These are phyloP conservation scores for Ellobium chinense DNA, from an alignment of 2,888 invertebrate genomes.

Conservation along the genomic window DNA sequence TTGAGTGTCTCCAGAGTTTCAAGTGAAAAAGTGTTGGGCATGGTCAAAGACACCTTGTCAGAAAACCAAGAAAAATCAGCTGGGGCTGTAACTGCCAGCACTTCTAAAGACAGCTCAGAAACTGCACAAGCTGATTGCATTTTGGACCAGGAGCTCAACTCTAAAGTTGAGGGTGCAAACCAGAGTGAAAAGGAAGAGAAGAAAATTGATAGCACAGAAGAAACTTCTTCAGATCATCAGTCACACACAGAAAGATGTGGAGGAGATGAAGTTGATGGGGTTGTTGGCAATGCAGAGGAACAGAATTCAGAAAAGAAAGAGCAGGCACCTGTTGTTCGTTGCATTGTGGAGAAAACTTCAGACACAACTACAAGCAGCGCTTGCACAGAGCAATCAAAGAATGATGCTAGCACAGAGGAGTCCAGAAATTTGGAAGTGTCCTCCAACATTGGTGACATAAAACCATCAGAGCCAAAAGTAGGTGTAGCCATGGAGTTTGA, in stretches of 20 bases:
- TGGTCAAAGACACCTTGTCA: no score
- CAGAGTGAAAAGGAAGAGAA: neutral
- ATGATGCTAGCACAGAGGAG: no score
- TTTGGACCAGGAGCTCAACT: neutral
- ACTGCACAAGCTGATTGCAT: neutral
- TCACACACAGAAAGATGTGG: no score
- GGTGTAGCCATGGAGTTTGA: neutral
- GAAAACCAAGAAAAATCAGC: no score
- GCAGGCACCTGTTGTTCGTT: neutral
- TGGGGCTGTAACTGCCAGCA: neutral
- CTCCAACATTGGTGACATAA: no score
- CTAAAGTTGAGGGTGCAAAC: neutral
- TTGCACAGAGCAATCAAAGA: no score
- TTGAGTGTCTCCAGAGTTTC: neutral
- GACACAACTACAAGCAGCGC: neutral
- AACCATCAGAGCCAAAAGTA: neutral
- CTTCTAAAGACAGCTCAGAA: neutral
- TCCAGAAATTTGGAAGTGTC: no score
- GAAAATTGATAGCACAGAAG: no score
- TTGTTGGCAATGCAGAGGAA: neutral
- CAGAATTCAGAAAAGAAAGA: neutral
- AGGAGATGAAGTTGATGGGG: slow-evolving; percentile 30
- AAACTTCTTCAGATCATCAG: no score
- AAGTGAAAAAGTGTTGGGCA: no score
- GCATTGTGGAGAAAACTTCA: neutral